Evolutionary conservation across 1,140 invertebrate species (phyloP), one percentile per base, ranked within the genome.

Genomic region (Magallana ariakensis): DNA sequence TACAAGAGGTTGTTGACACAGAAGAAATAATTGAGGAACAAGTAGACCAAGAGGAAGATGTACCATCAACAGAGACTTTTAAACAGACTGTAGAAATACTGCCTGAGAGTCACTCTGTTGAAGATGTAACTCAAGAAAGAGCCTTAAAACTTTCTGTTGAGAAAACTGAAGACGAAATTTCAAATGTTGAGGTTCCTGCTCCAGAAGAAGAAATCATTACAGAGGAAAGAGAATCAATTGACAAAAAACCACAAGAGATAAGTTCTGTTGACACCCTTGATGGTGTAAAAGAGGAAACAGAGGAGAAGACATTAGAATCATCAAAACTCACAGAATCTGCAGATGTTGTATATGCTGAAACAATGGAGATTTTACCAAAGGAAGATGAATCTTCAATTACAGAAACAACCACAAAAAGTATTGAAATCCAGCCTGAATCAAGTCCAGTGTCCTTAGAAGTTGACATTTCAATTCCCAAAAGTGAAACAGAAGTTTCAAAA

Each of bases 11-110:
- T 89, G 86, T 83, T 86, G 80, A 89, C 11, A 87, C 55, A 57
- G 85, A 88, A 84, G 84, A 88, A 55, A 57, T 88, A n/a, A 82
- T 80, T 70, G 84, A 89, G 15, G 87, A 88, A 55, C 70, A 85
- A 62, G 82, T 81, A 87, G 19, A 85, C 13, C 53, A 85, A 80
- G 81, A 80, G 54, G 85, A 86, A 16, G 66, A 84, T 13, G 58
- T 81, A 4, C 54, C 83, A 16, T 16, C 83, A 19, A 57, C 22
- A 33, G 60, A 83, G 56, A 9, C 33, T 26, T 22, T 53, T 16
- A 26, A 56, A 84, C 53, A 56, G 58, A 58, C 83, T 60, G 46
- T 58, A 19, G 89, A 90, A 57, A 84, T 16, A 56, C n/a, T 46
- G n/a, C 81, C 85, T 19, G 54, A 80, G 46, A 54, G 57, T 86